A percentile compares a stretch with the other conserved stretches of the same genome.
These are phyloP conservation scores for Rotaria socialis DNA, from an alignment of 2,888 invertebrate species.

Conservation along the genomic window DNA sequence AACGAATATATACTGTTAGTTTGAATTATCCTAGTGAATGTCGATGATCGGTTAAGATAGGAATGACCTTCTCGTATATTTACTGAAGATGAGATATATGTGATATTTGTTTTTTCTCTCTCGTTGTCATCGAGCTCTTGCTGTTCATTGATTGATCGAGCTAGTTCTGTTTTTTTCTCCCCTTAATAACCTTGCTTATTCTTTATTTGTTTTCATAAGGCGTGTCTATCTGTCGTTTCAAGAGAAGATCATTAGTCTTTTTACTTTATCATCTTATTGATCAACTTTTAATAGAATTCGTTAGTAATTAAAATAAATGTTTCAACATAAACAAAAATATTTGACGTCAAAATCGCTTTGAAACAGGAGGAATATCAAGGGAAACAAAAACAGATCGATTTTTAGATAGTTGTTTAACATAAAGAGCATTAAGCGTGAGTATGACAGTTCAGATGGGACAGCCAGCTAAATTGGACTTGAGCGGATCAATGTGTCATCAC, in stretches of 20 bases:
- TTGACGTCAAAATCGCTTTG: no score
- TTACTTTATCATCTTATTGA: not conserved
- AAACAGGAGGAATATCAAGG: no score
- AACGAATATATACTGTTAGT: no score
- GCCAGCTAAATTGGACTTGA: not conserved
- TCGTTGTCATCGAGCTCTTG: not conserved
- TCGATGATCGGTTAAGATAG: not conserved
- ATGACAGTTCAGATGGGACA: not conserved
- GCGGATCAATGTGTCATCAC: constrained; percentile 1
- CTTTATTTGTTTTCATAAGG: not conserved
- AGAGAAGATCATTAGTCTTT: not conserved
- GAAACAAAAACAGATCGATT: not conserved
- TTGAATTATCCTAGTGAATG: not conserved
- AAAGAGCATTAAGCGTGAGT: not conserved
- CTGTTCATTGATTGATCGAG: constrained; percentile 23
- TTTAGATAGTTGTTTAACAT: not conserved
- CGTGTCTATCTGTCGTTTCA: constrained; percentile 3
- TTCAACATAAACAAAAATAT: no score
- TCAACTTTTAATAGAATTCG: not conserved
- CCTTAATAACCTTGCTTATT: not conserved
- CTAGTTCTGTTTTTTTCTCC: not conserved
- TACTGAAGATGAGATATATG: not conserved
- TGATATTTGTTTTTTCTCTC: constrained; percentile 29
- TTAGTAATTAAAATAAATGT: not conserved
- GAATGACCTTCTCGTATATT: not conserved